Percentiles rank a stretch among this genome's conserved stretches.
These are phyloP conservation scores for Coturnix japonica DNA, from an alignment of 2,113 vertebrate genomes.

Conservation along the genomic window DNA sequence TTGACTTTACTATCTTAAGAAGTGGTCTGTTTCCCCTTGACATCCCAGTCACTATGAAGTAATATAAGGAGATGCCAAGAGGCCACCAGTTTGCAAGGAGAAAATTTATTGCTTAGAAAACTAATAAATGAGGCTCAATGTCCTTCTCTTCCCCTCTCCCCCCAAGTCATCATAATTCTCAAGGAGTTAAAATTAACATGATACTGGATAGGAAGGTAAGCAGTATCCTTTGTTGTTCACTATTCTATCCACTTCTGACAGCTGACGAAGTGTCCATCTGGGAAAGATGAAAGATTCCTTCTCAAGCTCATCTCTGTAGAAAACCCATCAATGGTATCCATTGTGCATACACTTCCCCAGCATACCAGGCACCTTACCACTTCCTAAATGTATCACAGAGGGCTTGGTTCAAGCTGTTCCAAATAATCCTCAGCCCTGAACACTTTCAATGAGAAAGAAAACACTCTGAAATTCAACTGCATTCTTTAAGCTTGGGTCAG, in stretches of 20 bases:
- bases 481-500: not conserved
- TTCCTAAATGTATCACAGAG: not conserved
- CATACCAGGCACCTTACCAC: not conserved
- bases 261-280: not conserved
- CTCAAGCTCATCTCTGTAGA: not conserved
- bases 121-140: not conserved
- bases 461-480: rapidly evolving
- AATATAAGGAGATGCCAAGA: conserved; percentile 10
- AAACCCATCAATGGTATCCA: not conserved
- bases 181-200: not conserved
- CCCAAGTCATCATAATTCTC: not conserved
- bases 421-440: not conserved
- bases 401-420: not conserved
- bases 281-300: not conserved
- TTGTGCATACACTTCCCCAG: not conserved
- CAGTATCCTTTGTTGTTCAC: not conserved
- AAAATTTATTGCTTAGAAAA: not conserved
- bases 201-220: not conserved
- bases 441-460: not conserved
- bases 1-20: not conserved
- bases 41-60: not conserved
- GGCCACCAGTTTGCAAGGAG: not conserved
- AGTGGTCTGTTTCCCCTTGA: not conserved
- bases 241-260: not conserved
- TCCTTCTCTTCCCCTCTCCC: not conserved